Conservation (phyloP, 1,140 invertebrate genomes). For the Amphibalanus amphitrite region DNA sequence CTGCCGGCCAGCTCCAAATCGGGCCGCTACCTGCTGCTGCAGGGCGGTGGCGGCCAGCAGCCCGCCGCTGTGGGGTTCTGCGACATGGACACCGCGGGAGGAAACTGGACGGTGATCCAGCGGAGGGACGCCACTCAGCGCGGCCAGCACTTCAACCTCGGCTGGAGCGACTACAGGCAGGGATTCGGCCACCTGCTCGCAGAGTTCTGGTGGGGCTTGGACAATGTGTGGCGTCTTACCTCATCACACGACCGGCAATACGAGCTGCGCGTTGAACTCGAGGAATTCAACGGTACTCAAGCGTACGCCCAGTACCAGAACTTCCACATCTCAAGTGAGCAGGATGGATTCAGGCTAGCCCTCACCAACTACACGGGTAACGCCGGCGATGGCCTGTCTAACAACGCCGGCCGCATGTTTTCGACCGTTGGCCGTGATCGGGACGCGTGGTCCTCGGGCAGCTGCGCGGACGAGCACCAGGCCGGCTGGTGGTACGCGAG, state of each 20-base stretch:
- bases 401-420: slow-evolving; percentile 10
- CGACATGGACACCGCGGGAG: too few species aligned
- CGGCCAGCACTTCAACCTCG: slow-evolving; percentile 22
- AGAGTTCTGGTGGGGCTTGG: slow-evolving; percentile 10
- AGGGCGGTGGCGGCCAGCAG: too few species aligned
- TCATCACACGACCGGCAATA: background rate
- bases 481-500: slow-evolving; percentile 22
- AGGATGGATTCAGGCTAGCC: background rate
- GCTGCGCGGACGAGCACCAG: slow-evolving; percentile 17
- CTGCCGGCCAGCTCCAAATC: too few species aligned
- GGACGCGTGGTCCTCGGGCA: slow-evolving; percentile 7
- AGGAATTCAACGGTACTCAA: background rate
- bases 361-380: background rate
- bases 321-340: background rate
- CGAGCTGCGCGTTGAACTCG: background rate
- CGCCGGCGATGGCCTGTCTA: background rate
- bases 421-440: slow-evolving; percentile 18
- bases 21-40: too few species aligned
- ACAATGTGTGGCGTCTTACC: background rate
- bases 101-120: too few species aligned
- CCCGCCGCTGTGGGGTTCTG: too few species aligned
- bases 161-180: slow-evolving; percentile 31
- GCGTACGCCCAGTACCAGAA: background rate
- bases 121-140: too few species aligned
- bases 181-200: slow-evolving; percentile 8